Evolutionary conservation across 1,140 invertebrate species (phyloP).

Genomic region (Drosophila varians): DNA sequence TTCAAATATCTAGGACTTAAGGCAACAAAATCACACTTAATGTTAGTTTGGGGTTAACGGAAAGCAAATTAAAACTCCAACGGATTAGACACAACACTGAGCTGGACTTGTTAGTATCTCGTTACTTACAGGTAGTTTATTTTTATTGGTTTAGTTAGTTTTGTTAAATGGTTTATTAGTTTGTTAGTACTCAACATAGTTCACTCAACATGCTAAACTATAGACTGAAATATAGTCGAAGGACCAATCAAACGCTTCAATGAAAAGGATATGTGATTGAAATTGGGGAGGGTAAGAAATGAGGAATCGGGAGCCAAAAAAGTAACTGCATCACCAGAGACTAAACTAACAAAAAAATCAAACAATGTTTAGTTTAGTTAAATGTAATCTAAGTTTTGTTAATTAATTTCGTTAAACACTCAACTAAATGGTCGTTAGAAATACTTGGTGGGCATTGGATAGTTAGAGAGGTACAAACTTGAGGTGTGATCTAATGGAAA

Average conservation of each 20-base stretch:
- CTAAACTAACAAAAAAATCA: conserved; percentile 61
- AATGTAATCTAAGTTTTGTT: conserved; percentile 31
- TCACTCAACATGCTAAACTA: conserved; percentile 76
- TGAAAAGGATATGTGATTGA: conserved; percentile 46
- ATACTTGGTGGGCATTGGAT: conserved; percentile 46
- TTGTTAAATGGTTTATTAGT: conserved; percentile 6
- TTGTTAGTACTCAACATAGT: conserved; percentile 42
- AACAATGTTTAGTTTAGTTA: conserved; percentile 4
- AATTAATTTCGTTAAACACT: conserved; percentile 61
- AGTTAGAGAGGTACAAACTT: conserved; percentile 59
- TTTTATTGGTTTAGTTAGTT: conserved; percentile 28
- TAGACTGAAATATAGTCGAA: conserved; percentile 49
- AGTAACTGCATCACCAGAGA: conserved; percentile 69
- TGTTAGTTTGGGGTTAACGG: conserved; percentile 24
- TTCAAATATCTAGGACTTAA: conserved; percentile 33
- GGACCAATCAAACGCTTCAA: conserved; percentile 74
- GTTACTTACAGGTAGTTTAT: conserved; percentile 45
- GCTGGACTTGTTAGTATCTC: conserved; percentile 50
- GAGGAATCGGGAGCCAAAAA: conserved; percentile 20
- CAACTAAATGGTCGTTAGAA: conserved; percentile 49
- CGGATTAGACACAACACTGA: conserved; percentile 51
- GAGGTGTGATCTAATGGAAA: conserved; percentile 40
- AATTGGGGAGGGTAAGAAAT: conserved; percentile 22
- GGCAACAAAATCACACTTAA: conserved; percentile 54
- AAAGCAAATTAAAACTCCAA: conserved; percentile 44